Percentiles rank a stretch among this genome's conserved stretches.
Evolutionary conservation across 2,113 vertebrate species (phyloP).

Genomic region (Hypanus sabinus): DNA sequence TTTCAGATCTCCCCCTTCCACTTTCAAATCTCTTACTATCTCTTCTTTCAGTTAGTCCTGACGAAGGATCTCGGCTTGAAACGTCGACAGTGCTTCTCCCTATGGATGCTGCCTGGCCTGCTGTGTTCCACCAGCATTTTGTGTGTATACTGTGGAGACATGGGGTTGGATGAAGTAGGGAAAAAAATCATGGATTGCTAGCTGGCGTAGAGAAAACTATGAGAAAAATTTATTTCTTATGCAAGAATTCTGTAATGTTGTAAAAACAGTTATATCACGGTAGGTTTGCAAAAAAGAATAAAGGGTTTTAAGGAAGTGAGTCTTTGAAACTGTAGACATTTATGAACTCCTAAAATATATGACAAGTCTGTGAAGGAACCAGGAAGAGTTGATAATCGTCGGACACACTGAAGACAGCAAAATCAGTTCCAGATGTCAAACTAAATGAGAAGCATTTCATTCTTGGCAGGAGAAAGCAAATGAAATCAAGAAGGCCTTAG

Average conservation of each 20-base stretch:
- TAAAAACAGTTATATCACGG: conserved; percentile 20
- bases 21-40: too few species aligned
- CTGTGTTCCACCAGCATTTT: too few species aligned
- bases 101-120: too few species aligned
- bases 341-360: conserved; percentile 24
- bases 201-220: neutral
- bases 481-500: neutral
- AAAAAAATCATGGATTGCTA: neutral
- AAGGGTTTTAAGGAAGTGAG: neutral
- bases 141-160: neutral
- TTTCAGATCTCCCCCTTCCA: too few species aligned
- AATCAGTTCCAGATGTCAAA: conserved; percentile 29
- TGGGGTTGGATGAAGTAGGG: too few species aligned
- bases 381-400: conserved; percentile 27
- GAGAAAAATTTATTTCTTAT: neutral
- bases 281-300: neutral
- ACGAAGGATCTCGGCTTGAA: too few species aligned
- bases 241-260: neutral
- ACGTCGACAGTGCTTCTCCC: too few species aligned
- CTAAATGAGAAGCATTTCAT: conserved; percentile 7
- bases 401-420: conserved; percentile 11
- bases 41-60: too few species aligned
- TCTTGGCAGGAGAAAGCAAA: neutral
- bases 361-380: conserved; percentile 18
- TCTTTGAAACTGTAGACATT: conserved; percentile 16